These are phyloP conservation scores for Mayetiola destructor DNA, from an alignment of 2,888 invertebrate genomes.

Conservation along the genomic window DNA sequence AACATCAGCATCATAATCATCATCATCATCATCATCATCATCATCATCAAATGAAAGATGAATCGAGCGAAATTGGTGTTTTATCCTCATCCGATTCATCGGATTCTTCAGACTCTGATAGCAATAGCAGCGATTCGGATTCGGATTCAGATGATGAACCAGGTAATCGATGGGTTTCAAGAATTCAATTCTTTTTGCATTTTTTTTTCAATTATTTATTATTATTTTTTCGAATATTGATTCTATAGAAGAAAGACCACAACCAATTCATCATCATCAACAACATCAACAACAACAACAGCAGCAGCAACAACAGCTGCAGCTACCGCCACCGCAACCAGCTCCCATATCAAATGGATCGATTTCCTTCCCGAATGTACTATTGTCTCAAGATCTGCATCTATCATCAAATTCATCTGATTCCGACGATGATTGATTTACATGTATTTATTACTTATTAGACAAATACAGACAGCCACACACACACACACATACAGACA, in stretches of 20 bases:
- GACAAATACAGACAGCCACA: too few species aligned
- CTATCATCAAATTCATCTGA: constrained; percentile 2
- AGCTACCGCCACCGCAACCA: not conserved
- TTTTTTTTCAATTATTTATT: too few species aligned
- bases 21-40: not conserved
- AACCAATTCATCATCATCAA: not conserved
- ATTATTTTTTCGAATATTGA: too few species aligned
- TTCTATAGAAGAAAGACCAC: not conserved
- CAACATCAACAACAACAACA: not conserved
- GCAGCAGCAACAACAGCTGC: not conserved
- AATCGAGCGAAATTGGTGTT: not conserved
- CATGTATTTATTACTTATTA: too few species aligned
- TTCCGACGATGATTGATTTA: not conserved
- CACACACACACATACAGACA: too few species aligned
- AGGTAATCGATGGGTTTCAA: not conserved
- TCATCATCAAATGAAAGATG: not conserved
- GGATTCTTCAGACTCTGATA: constrained; percentile 5
- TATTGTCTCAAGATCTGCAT: not conserved
- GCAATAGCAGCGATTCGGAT: not conserved
- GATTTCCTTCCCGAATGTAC: not conserved
- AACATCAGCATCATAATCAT: not conserved
- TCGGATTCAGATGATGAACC: not conserved
- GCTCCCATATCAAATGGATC: not conserved
- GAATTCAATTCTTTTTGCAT: too few species aligned
- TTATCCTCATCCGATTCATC: not conserved